These are phyloP conservation scores for Phengaris alcon DNA, from an alignment of 2,888 invertebrate species.

Conservation along the genomic window DNA sequence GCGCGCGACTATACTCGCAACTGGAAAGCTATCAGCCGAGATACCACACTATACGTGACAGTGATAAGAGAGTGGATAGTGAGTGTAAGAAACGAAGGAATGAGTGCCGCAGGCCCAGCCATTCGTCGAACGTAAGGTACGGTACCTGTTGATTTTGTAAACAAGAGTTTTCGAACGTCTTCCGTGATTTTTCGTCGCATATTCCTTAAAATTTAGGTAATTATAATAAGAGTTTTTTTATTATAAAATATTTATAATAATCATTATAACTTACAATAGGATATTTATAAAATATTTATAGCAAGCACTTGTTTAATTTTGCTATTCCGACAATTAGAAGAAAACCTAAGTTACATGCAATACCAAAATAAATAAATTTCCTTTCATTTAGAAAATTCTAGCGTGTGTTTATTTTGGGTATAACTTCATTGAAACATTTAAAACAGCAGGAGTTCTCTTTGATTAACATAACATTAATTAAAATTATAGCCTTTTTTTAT, in stretches of 20 bases:
- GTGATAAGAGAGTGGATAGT: slow-evolving; percentile 73
- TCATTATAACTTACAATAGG: no score
- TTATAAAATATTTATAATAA: no score
- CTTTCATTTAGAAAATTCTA: neutral
- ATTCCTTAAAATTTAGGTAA: neutral
- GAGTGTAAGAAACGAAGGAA: slow-evolving; percentile 63
- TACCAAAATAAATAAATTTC: neutral
- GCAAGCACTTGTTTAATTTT: no score
- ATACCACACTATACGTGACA: slow-evolving; percentile 74
- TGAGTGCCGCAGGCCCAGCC: slow-evolving; percentile 59
- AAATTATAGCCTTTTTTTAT: slow-evolving; percentile 2
- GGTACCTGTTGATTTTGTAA: slow-evolving; percentile 35
- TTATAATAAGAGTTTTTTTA: neutral
- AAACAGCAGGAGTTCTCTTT: slow-evolving; percentile 8
- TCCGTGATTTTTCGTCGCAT: neutral
- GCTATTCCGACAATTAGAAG: no score
- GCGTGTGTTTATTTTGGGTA: neutral
- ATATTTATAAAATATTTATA: no score
- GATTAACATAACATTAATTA: slow-evolving; percentile 10
- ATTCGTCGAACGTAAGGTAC: slow-evolving; percentile 41
- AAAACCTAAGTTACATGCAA: neutral
- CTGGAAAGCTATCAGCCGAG: slow-evolving; percentile 75
- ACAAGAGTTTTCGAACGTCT: neutral
- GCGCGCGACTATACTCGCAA: slow-evolving; percentile 70
- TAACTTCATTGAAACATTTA: neutral